Percentiles rank a stretch among this genome's conserved stretches.
phyloP scores from a whole-genome alignment of 2,797 vertebrate species.

The Chelon auratus region DNA sequence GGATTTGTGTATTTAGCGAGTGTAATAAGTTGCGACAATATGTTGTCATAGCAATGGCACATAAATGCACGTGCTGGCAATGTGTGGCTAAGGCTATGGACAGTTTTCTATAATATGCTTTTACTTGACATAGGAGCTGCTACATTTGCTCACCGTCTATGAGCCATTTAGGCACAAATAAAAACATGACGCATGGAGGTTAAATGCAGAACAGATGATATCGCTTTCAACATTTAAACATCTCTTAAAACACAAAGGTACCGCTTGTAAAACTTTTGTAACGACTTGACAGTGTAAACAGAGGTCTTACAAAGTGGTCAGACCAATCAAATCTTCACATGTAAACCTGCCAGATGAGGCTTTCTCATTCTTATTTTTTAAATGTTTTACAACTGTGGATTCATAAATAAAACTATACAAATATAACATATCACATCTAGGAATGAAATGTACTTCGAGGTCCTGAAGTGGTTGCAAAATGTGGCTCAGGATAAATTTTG shows the following conservation, averaged over 20 bases:
- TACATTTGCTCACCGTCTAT: background rate
- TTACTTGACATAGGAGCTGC: background rate
- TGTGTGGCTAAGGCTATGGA: background rate
- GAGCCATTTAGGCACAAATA: no score
- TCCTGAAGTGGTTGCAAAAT: conserved; percentile 2
- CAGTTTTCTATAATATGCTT: background rate
- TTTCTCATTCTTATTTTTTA: background rate
- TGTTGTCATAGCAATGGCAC: conserved; percentile 34
- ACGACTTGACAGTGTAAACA: background rate
- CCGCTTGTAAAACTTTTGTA: background rate
- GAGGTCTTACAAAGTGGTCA: background rate
- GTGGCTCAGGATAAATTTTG: background rate
- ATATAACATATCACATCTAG: background rate
- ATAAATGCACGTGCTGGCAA: background rate
- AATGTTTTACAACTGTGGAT: conserved; percentile 8
- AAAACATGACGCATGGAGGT: background rate
- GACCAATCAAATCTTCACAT: background rate
- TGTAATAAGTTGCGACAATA: conserved; percentile 27
- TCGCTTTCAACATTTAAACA: background rate
- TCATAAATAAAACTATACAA: conserved; percentile 39
- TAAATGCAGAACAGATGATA: background rate
- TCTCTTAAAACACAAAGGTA: background rate
- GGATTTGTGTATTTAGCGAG: conserved; percentile 39
- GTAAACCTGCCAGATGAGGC: background rate
- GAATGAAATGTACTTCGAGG: conserved; percentile 14